These are phyloP conservation scores for Congeria kusceri DNA, from an alignment of 2,888 invertebrate genomes.

Conservation along the genomic window DNA sequence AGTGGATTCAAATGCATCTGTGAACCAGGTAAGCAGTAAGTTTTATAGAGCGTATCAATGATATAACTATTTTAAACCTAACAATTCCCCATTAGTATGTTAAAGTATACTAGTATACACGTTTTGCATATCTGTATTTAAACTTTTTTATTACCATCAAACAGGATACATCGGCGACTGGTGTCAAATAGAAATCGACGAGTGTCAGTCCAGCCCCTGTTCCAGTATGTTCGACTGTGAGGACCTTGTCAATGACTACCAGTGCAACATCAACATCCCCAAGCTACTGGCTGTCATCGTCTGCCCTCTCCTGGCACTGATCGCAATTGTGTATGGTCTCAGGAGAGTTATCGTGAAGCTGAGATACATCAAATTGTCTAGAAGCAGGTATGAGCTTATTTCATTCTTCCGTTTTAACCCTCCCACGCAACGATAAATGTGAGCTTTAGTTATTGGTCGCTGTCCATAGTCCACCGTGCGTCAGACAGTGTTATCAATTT, in stretches of 20 bases:
- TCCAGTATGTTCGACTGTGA: conserved; percentile 63
- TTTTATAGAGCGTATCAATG: no score
- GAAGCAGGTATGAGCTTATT: not conserved
- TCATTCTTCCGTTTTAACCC: no score
- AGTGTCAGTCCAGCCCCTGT: conserved; percentile 59
- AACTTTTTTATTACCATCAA: not conserved
- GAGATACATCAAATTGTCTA: conserved; percentile 4
- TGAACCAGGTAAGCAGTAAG: conserved; percentile 50
- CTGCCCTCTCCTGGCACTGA: conserved; percentile 33
- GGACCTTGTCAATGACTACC: conserved; percentile 52
- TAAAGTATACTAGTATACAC: no score
- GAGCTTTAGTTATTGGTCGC: no score
- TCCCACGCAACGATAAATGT: no score
- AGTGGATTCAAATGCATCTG: conserved; percentile 56
- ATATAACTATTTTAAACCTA: no score
- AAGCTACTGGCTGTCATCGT: conserved; percentile 59
- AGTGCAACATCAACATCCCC: conserved; percentile 64
- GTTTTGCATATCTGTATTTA: no score
- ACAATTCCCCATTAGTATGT: no score
- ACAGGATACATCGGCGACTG: conserved; percentile 62
- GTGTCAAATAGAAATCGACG: conserved; percentile 66
- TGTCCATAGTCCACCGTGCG: no score
- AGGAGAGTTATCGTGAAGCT: conserved; percentile 1
- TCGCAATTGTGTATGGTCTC: not conserved
- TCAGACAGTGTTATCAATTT: no score